These are phyloP conservation scores for Drosophila prostipennis DNA, from an alignment of 2,888 invertebrate species.

Conservation along the genomic window DNA sequence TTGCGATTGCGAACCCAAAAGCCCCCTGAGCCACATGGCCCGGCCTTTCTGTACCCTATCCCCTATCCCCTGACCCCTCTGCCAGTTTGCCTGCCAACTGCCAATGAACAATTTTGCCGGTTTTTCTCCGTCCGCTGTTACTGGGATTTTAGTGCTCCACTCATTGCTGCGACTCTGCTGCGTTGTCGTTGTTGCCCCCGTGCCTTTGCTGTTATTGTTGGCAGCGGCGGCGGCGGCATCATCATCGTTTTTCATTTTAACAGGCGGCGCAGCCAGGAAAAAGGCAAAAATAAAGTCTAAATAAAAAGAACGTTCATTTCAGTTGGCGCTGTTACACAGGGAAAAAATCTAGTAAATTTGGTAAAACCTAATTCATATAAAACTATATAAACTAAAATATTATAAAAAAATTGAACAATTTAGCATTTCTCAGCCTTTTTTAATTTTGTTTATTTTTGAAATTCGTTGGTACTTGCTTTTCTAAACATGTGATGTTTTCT, in stretches of 20 bases:
- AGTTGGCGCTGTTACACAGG: constrained; percentile 31
- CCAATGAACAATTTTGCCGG: constrained; percentile 55
- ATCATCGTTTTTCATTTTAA: constrained; percentile 62
- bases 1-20: constrained; percentile 24
- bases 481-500: no score
- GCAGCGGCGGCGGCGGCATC: constrained; percentile 42
- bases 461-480: no score
- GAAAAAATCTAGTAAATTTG: not conserved
- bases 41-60: constrained; percentile 15
- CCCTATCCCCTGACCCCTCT: constrained; percentile 13
- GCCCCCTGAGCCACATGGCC: constrained; percentile 39
- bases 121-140: constrained; percentile 43
- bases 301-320: constrained; percentile 55
- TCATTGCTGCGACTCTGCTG: constrained; percentile 41
- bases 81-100: constrained; percentile 41
- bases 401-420: no score
- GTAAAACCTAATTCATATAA: no score
- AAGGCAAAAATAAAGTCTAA: constrained; percentile 48
- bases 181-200: constrained; percentile 15
- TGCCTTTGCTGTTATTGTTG: constrained; percentile 7
- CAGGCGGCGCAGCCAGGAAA: constrained; percentile 52
- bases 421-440: no score
- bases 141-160: constrained; percentile 45
- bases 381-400: no score
- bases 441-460: no score